Conservation (phyloP, 2,113 vertebrate species). For the Ptilonorhynchus violaceus region DNA sequence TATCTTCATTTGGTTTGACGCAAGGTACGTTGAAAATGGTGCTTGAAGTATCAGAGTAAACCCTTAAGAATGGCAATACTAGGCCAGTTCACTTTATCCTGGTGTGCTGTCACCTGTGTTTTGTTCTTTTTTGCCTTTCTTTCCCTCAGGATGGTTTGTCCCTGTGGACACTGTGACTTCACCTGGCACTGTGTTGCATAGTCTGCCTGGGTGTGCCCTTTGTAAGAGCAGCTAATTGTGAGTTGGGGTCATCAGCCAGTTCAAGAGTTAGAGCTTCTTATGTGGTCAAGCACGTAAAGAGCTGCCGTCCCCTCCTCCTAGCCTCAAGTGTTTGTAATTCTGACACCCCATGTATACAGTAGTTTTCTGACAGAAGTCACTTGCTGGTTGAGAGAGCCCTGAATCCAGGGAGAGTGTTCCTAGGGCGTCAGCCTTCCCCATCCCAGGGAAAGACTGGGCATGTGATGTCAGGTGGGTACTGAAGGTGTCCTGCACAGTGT, state of each 20-base stretch:
- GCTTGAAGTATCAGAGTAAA: background rate
- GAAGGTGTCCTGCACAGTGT: background rate
- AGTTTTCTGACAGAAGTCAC: background rate
- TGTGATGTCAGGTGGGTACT: fast-evolving
- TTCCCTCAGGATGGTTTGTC: background rate
- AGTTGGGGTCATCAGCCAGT: background rate
- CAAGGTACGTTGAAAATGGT: background rate
- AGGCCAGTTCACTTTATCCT: background rate
- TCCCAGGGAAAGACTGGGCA: background rate
- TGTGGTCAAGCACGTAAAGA: fast-evolving
- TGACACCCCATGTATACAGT: fast-evolving
- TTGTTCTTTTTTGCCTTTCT: background rate
- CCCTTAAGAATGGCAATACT: background rate
- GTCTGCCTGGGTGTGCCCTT: background rate
- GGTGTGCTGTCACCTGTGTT: background rate
- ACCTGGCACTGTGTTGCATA: fast-evolving
- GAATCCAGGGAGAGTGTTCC: background rate
- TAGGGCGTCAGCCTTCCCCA: background rate
- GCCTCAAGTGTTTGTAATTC: fast-evolving
- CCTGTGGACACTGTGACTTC: background rate
- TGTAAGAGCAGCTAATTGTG: fast-evolving
- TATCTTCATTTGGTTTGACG: background rate
- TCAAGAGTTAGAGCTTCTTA: background rate
- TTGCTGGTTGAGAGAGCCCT: fast-evolving
- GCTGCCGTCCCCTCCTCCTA: background rate